A percentile compares a stretch with the other conserved stretches of the same genome.
Conservation (phyloP, 2,797 vertebrate genomes). For the Philypnodon macrostomus region DNA sequence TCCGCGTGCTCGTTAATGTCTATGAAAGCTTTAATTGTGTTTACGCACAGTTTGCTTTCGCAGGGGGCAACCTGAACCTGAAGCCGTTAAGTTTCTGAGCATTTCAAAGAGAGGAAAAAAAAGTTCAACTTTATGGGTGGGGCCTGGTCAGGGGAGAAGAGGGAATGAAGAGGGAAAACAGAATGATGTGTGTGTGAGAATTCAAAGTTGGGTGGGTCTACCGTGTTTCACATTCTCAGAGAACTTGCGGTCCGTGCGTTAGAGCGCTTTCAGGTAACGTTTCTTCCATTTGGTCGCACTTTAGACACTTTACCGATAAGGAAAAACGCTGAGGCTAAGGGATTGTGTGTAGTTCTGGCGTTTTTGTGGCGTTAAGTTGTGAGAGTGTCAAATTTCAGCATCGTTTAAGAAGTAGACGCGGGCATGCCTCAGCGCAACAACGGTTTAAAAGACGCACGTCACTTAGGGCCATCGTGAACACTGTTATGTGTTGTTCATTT, state of each 20-base stretch:
- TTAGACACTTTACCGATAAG: neutral
- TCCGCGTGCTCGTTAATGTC: neutral
- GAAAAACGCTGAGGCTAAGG: accelerated
- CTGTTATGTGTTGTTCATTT: neutral
- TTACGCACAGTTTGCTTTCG: constrained; percentile 16
- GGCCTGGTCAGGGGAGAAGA: constrained; percentile 66
- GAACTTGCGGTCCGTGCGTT: constrained; percentile 56
- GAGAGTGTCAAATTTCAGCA: constrained; percentile 10
- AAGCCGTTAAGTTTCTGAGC: constrained; percentile 36
- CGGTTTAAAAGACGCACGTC: constrained; percentile 11
- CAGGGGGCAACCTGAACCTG: constrained; percentile 14
- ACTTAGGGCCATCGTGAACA: neutral
- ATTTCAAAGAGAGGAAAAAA: constrained; percentile 44
- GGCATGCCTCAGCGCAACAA: constrained; percentile 14
- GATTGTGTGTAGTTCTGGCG: neutral
- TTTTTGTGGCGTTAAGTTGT: neutral
- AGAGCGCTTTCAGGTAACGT: constrained; percentile 64
- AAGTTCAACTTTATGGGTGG: constrained; percentile 69
- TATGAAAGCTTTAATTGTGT: constrained; percentile 6
- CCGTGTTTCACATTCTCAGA: constrained; percentile 62
- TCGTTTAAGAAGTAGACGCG: neutral
- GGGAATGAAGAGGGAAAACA: constrained; percentile 64
- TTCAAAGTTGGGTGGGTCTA: constrained; percentile 72
- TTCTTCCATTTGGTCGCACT: constrained; percentile 25
- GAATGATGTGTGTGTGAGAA: constrained; percentile 59